Conservation (phyloP, 35 echinoderm and acorn worm genomes). For the Heliocidaris erythrogramma region DNA sequence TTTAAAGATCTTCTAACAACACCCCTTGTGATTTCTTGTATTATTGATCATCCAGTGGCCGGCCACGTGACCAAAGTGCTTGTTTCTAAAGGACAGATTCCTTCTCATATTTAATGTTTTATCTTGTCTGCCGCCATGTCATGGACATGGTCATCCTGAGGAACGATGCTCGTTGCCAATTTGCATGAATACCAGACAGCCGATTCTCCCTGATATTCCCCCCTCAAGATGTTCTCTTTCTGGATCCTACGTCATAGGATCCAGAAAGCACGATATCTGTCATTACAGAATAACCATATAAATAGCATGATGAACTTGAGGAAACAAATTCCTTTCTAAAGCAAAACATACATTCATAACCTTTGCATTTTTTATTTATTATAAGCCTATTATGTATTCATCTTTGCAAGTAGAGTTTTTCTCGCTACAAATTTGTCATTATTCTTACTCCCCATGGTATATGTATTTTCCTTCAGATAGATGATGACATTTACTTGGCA, state of each 20-base stretch:
- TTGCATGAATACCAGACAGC: constrained; percentile 5
- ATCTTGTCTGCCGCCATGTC: background rate
- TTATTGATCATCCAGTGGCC: background rate
- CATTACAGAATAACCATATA: no score
- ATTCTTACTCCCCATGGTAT: no score
- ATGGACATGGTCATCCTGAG: background rate
- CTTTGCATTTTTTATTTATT: no score
- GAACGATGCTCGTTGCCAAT: background rate
- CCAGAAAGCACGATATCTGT: no score
- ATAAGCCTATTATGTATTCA: no score
- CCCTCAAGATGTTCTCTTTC: background rate
- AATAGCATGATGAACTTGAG: no score
- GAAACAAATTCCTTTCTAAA: no score
- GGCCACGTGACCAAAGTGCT: background rate
- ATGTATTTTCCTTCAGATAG: no score
- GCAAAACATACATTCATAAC: no score
- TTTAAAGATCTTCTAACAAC: background rate
- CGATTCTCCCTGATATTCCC: background rate
- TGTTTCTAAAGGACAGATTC: background rate
- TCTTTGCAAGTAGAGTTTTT: no score
- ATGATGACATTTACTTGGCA: no score
- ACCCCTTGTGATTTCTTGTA: background rate
- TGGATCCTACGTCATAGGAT: background rate
- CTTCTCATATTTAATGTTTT: background rate
- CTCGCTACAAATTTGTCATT: no score